A percentile compares a stretch with the other conserved stretches of the same genome.
These are phyloP conservation scores for Gymnarchus niloticus DNA, from an alignment of 2,113 vertebrate genomes.

Conservation along the genomic window DNA sequence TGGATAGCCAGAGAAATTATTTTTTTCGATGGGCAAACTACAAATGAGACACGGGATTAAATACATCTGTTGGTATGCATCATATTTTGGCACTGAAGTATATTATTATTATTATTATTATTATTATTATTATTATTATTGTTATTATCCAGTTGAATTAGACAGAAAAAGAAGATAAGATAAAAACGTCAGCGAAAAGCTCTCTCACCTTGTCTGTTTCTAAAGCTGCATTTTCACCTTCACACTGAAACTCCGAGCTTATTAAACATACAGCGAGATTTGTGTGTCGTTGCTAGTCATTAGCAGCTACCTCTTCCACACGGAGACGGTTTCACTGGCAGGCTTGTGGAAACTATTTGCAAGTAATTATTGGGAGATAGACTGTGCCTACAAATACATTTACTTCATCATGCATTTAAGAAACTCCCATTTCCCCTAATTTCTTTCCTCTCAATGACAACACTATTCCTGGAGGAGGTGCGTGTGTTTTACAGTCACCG, in stretches of 20 bases:
- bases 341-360: constrained; percentile 18
- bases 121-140: neutral
- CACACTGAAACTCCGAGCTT: constrained; percentile 31
- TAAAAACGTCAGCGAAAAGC: constrained; percentile 48
- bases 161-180: neutral
- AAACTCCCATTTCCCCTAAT: neutral
- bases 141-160: neutral
- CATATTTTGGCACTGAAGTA: neutral
- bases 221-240: constrained; percentile 40
- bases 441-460: constrained; percentile 7
- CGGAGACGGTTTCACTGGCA: neutral
- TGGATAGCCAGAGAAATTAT: neutral
- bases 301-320: neutral
- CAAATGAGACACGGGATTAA: neutral
- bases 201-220: constrained; percentile 58
- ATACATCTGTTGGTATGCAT: neutral
- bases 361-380: constrained; percentile 9
- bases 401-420: neutral
- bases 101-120: neutral
- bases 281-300: constrained; percentile 39
- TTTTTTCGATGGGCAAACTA: neutral
- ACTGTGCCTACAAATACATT: constrained; percentile 12
- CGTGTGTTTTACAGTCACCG: neutral
- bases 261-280: constrained; percentile 41
- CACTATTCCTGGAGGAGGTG: neutral